Conservation (phyloP, 2,113 vertebrate species). For the Pseudolaguvia tuberculata region DNA sequence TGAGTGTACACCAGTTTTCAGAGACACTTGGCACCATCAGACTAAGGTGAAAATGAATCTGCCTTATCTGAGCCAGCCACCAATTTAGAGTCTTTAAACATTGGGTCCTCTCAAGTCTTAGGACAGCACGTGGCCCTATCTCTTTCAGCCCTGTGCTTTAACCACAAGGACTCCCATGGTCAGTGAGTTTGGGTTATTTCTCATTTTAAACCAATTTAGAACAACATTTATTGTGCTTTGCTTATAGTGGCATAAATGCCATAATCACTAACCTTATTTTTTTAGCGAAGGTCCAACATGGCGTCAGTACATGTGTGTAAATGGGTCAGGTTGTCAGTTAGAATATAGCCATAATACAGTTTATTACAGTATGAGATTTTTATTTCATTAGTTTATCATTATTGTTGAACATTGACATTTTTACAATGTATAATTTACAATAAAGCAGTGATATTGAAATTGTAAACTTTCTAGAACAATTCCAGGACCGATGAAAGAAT, state of each 20-base stretch:
- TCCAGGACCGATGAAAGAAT: background rate
- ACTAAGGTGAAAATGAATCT: conserved; percentile 65
- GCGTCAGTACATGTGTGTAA: background rate
- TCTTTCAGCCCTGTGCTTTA: conserved; percentile 57
- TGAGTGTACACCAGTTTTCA: background rate
- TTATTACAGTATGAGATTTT: background rate
- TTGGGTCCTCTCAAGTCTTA: conserved; percentile 64
- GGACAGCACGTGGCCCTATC: conserved; percentile 53
- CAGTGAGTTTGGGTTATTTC: conserved; percentile 55
- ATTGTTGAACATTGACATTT: background rate
- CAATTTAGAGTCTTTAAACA: conserved; percentile 76
- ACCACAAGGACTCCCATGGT: conserved; percentile 70
- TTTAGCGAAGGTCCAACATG: background rate
- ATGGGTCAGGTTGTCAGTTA: too few relatives aligned
- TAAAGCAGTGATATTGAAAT: background rate
- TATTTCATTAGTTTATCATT: background rate
- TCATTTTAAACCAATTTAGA: conserved; percentile 2
- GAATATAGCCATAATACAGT: too few relatives aligned
- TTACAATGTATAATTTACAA: background rate
- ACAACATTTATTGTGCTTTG: background rate
- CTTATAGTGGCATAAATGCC: conserved; percentile 11
- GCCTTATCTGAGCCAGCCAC: conserved; percentile 65
- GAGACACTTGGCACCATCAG: conserved; percentile 59
- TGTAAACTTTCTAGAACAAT: background rate
- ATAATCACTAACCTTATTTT: background rate